Conservation (phyloP, 92 coral and sea anemone genomes). For the Zoanthus sansibaricus region DNA sequence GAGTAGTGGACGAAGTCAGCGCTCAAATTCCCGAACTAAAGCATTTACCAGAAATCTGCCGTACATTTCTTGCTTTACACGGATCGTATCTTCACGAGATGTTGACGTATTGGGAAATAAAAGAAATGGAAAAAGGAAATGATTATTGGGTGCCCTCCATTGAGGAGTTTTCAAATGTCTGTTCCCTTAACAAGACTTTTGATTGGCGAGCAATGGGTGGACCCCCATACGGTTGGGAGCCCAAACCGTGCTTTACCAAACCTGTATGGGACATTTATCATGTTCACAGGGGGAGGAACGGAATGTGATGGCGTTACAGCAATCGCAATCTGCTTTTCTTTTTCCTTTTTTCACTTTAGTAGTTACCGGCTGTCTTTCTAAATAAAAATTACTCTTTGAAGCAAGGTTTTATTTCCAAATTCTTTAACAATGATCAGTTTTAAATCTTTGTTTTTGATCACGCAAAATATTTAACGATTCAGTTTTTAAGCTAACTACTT, state of each 20-base stretch:
- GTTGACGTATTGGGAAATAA: constrained; percentile 82
- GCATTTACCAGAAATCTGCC: constrained; percentile 68
- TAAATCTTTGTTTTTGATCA: too few relatives aligned
- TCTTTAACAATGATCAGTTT: too few relatives aligned
- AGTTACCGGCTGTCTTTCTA: too few relatives aligned
- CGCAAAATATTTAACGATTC: too few relatives aligned
- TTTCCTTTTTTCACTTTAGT: too few relatives aligned
- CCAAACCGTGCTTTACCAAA: constrained; percentile 71
- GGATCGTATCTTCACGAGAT: constrained; percentile 90
- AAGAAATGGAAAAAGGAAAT: constrained; percentile 50
- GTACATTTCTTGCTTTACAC: constrained; percentile 80
- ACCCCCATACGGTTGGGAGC: constrained; percentile 82
- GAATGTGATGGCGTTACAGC: constrained; percentile 46
- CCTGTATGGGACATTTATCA: constrained; percentile 78
- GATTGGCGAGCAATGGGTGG: constrained; percentile 93
- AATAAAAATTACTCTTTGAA: too few relatives aligned
- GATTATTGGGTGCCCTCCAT: constrained; percentile 85
- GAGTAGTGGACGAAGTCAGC: constrained; percentile 82
- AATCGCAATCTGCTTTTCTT: too few relatives aligned
- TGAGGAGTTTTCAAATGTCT: constrained; percentile 74
- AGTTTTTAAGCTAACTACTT: too few relatives aligned
- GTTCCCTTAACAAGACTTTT: constrained; percentile 77
- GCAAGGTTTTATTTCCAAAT: too few relatives aligned
- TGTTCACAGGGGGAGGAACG: constrained; percentile 80
- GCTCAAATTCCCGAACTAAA: constrained; percentile 78